Evolutionary conservation across 53 echinoderm and acorn worm species (phyloP).

Genomic region (Holothuria leucospilota): DNA sequence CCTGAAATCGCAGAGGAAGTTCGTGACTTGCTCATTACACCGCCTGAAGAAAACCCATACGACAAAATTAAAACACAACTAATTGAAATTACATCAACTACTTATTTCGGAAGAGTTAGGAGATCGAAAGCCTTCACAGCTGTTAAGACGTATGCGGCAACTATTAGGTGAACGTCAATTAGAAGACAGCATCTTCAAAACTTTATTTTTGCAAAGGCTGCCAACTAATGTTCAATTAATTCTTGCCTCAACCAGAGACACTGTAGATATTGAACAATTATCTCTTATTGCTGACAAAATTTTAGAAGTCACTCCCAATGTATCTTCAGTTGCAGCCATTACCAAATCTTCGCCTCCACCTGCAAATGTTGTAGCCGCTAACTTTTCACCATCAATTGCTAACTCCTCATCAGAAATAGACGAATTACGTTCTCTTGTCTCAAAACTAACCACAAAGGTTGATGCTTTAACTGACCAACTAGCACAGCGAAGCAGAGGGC

Average conservation of each 20-base stretch:
- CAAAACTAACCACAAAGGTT: not conserved
- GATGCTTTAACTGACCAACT: not conserved
- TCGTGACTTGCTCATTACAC: not conserved
- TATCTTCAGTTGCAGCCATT: not conserved
- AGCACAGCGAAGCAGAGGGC: too few species aligned
- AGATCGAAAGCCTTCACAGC: slow-evolving; percentile 6
- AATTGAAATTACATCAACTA: not conserved
- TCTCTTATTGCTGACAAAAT: slow-evolving; percentile 43
- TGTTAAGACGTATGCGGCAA: slow-evolving; percentile 8
- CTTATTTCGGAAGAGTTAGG: too few species aligned
- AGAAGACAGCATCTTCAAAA: slow-evolving; percentile 2
- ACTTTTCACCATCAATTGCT: too few species aligned
- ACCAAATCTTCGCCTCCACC: not conserved
- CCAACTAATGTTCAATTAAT: slow-evolving; percentile 9
- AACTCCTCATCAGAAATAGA: not conserved
- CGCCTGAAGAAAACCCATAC: not conserved
- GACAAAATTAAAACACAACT: not conserved
- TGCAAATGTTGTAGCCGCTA: not conserved
- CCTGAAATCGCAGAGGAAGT: not conserved
- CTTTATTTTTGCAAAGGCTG: slow-evolving; percentile 2
- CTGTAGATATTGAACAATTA: slow-evolving; percentile 28
- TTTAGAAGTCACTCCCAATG: slow-evolving; percentile 21
- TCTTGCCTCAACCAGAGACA: slow-evolving; percentile 20
- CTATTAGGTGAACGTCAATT: not conserved
- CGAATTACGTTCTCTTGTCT: not conserved